Percentiles rank a stretch among this genome's conserved stretches.
Conservation (phyloP, 2,888 invertebrate species). For the Scotopteryx bipunctaria region DNA sequence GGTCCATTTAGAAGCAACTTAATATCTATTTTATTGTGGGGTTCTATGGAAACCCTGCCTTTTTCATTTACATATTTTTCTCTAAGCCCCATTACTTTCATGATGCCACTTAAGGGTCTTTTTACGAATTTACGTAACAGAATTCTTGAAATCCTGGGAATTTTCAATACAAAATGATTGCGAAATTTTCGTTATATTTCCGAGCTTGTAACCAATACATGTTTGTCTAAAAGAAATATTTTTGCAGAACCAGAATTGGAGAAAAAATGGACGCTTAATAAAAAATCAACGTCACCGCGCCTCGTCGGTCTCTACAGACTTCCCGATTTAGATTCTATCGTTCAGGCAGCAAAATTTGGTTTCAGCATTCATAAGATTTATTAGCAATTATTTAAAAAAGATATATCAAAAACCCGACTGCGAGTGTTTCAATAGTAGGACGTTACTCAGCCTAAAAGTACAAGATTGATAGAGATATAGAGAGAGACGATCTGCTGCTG, state of each 20-base stretch:
- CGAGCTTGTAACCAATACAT: slow-evolving; percentile 32
- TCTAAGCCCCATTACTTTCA: slow-evolving; percentile 22
- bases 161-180: slow-evolving; percentile 4
- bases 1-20: slow-evolving; percentile 33
- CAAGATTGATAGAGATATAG: too few relatives aligned
- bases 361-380: too few relatives aligned
- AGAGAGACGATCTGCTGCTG: too few relatives aligned
- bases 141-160: neutral
- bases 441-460: too few relatives aligned
- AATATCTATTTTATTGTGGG: slow-evolving; percentile 32
- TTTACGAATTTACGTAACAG: slow-evolving; percentile 17
- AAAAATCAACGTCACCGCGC: slow-evolving; percentile 41
- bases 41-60: slow-evolving; percentile 5
- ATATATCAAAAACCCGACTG: too few relatives aligned
- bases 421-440: too few relatives aligned
- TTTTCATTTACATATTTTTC: slow-evolving; percentile 27
- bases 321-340: neutral
- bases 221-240: slow-evolving; percentile 50
- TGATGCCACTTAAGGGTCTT: slow-evolving; percentile 13
- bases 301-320: slow-evolving; percentile 32
- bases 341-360: too few relatives aligned
- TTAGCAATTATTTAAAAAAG: too few relatives aligned
- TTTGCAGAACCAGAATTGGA: slow-evolving; percentile 49
- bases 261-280: slow-evolving; percentile 48
- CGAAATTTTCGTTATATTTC: slow-evolving; percentile 2